Conservation (phyloP, 2,888 invertebrate genomes). For the Stomorhina lunata region DNA sequence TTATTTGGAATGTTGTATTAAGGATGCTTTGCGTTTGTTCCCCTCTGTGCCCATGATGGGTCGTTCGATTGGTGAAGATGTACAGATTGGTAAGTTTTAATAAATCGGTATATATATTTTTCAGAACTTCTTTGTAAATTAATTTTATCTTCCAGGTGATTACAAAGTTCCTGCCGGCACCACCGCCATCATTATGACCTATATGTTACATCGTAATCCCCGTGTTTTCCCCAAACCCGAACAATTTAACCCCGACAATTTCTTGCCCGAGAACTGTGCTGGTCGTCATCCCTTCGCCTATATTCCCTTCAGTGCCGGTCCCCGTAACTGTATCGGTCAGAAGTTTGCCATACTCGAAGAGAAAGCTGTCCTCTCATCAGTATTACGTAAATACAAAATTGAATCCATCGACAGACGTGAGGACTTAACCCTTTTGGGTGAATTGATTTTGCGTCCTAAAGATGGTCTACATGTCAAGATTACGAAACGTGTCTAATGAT, state of each 20-base stretch:
- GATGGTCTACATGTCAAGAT: conserved; percentile 81
- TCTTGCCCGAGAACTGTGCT: conserved; percentile 83
- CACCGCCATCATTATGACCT: conserved; percentile 83
- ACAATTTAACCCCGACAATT: conserved; percentile 86
- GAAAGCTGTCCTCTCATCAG: conserved; percentile 82
- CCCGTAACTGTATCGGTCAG: conserved; percentile 82
- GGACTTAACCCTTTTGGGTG: conserved; percentile 82
- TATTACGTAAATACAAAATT: conserved; percentile 82
- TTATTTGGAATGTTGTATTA: conserved; percentile 86
- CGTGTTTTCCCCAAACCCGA: conserved; percentile 85
- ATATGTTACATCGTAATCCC: conserved; percentile 84
- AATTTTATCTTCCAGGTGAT: conserved; percentile 71
- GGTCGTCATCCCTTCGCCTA: conserved; percentile 84
- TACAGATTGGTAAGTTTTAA: conserved; percentile 82
- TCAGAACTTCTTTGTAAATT: neutral
- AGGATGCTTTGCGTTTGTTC: conserved; percentile 84
- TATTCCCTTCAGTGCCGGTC: conserved; percentile 86
- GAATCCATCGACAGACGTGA: conserved; percentile 82
- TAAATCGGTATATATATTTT: neutral
- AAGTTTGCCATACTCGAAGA: conserved; percentile 83
- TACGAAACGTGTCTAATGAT: conserved; percentile 73
- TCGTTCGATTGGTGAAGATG: conserved; percentile 82
- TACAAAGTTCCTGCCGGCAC: conserved; percentile 80
- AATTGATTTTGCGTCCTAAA: conserved; percentile 83
- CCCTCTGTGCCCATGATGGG: conserved; percentile 86